Percentiles rank a stretch among this genome's conserved stretches.
Conservation (phyloP, 2,888 invertebrate species). For the Lamproptera curius region DNA sequence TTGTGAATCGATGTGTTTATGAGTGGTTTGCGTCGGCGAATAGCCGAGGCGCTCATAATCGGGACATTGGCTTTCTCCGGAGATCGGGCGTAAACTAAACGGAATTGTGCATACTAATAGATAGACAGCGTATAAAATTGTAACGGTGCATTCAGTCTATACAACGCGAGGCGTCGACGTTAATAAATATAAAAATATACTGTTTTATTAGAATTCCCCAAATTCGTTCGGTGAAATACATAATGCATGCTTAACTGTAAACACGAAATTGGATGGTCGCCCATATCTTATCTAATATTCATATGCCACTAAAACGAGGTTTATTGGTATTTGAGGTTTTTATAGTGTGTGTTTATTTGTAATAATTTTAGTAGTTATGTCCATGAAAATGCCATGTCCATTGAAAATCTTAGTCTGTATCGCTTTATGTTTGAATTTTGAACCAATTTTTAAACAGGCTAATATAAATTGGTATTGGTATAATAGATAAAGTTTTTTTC, state of each 20-base stretch:
- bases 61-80: conserved; percentile 65
- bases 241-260: conserved; percentile 57
- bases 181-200: conserved; percentile 67
- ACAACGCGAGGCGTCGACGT: conserved; percentile 45
- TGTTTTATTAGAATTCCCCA: conserved; percentile 62
- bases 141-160: conserved; percentile 66
- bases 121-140: conserved; percentile 62
- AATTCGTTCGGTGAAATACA: conserved; percentile 51
- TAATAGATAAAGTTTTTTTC: background rate
- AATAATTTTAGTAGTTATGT: conserved; percentile 5
- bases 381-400: background rate
- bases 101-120: conserved; percentile 66
- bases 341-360: conserved; percentile 26
- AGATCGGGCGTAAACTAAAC: conserved; percentile 55
- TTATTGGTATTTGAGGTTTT: conserved; percentile 39
- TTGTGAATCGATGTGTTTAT: conserved; percentile 55
- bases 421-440: background rate
- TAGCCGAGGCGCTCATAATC: conserved; percentile 52
- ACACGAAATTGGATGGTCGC: conserved; percentile 39
- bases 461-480: background rate
- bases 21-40: conserved; percentile 53
- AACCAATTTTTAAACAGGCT: background rate
- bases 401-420: background rate
- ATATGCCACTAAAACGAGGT: conserved; percentile 35
- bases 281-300: conserved; percentile 36